Evolutionary conservation across 2,888 invertebrate genomes (phyloP), one percentile per base, ranked within the genome.

Genomic region (Tinea trinotella): DNA sequence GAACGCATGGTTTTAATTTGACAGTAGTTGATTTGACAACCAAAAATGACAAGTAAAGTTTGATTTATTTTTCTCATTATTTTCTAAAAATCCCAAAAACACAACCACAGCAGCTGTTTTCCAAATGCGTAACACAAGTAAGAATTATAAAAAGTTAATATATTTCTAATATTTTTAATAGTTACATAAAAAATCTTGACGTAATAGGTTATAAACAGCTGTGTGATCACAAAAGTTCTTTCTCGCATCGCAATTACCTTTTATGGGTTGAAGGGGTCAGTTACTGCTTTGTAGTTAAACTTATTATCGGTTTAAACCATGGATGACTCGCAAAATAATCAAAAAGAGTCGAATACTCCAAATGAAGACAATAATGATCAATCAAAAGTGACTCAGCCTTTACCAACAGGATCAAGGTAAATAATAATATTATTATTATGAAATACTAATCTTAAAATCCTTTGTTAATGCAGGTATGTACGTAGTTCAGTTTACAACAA

Each of bases 371-470:
- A n/a, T n/a, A n/a, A n/a, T n/a, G n/a, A n/a, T n/a, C n/a, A n/a
- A n/a, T n/a, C n/a, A n/a, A n/a, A n/a, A 2, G 15, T 40, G 30
- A 35, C 9, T 18, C 77, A 78, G 57, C 68, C 81, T 24, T 65
- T 80, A 61, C 67, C 83, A 57, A 63, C 76, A 61, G 74, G 76
- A 59, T 70, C 84, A 56, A 75, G 77, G 81, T 81, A 57, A 46
- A 13, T 40, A 40, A 3, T 9, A 4, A 40, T 35, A 12, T 35
- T n/a, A n/a, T n/a, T n/a, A 12, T 35, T 35, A 35, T n/a, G 10
- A 35, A 35, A 12, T 35, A 12, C 4, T 35, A 12, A n/a, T n/a
- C n/a, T n/a, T n/a, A n/a, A n/a, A 7, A 35, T 13, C 40, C 40
- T 40, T 40, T 40, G 40, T 40, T 40, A n/a, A 2, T 30, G 7